Conservation (phyloP, 2,113 vertebrate genomes). For the Zapus hudsonius region DNA sequence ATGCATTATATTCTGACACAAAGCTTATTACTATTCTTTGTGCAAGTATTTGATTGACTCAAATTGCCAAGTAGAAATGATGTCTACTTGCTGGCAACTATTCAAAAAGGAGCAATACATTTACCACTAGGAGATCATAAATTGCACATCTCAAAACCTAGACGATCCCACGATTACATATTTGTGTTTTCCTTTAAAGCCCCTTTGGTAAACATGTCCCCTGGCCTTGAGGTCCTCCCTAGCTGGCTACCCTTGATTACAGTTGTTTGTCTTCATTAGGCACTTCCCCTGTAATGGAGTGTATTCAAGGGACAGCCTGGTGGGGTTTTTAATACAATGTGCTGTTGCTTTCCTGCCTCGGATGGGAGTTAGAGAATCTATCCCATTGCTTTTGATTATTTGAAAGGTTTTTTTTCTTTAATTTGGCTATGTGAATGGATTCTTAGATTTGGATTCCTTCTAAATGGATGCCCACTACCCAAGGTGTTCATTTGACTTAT, state of each 20-base stretch:
- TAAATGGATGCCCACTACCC: background rate
- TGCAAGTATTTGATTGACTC: constrained; percentile 37
- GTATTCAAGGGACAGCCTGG: constrained; percentile 18
- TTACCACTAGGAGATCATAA: background rate
- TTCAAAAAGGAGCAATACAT: background rate
- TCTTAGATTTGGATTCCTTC: background rate
- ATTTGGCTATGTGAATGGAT: constrained; percentile 1
- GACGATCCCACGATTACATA: background rate
- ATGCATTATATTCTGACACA: background rate
- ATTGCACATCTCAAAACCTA: background rate
- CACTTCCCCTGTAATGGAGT: constrained; percentile 23
- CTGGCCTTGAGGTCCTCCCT: constrained; percentile 13
- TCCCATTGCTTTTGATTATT: constrained; percentile 1
- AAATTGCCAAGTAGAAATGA: background rate
- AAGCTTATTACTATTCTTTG: constrained; percentile 8
- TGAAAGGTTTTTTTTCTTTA: constrained; percentile 26
- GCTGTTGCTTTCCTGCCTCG: background rate
- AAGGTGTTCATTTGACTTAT: background rate
- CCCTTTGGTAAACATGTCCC: constrained; percentile 13
- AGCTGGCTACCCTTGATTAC: constrained; percentile 33
- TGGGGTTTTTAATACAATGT: constrained; percentile 18
- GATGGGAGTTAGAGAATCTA: background rate
- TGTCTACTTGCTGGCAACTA: background rate
- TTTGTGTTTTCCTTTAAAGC: constrained; percentile 34
- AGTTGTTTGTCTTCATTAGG: constrained; percentile 56